Percentiles rank a stretch among this genome's conserved stretches.
phyloP scores from a whole-genome alignment of 2,888 invertebrate species.

The Drosophila crucigera region DNA sequence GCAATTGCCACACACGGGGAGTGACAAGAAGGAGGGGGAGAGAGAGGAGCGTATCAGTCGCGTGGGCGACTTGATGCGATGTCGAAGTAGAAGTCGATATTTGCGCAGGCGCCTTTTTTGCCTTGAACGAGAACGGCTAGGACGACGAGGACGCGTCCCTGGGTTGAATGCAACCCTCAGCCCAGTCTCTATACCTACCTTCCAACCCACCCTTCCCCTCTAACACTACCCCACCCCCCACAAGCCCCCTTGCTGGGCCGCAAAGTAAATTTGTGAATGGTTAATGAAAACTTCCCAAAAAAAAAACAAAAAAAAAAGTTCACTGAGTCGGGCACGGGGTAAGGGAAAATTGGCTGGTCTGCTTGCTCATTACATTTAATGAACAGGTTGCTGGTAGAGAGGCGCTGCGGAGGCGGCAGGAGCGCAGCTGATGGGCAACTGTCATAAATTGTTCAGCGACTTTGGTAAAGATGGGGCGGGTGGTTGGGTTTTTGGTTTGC shows the following conservation, averaged over 20 bases:
- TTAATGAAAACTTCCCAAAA: constrained; percentile 77
- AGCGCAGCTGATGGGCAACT: constrained; percentile 67
- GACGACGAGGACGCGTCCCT: constrained; percentile 56
- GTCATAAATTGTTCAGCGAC: constrained; percentile 68
- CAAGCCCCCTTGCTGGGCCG: constrained; percentile 46
- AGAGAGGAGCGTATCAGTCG: constrained; percentile 37
- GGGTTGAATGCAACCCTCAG: constrained; percentile 25
- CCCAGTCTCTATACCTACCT: background rate
- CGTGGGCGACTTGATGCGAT: constrained; percentile 57
- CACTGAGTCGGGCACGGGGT: constrained; percentile 14
- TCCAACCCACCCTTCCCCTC: no score
- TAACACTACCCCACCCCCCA: background rate
- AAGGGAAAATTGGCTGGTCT: constrained; percentile 40
- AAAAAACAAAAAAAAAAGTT: constrained; percentile 33
- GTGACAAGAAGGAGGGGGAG: background rate
- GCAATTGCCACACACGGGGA: constrained; percentile 67
- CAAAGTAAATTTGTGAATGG: constrained; percentile 83
- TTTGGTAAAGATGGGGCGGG: background rate
- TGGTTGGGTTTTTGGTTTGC: constrained; percentile 14
- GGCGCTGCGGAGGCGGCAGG: background rate
- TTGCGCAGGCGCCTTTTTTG: constrained; percentile 62
- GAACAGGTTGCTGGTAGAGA: constrained; percentile 55
- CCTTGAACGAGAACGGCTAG: constrained; percentile 50
- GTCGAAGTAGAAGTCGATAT: constrained; percentile 13
- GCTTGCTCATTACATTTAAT: constrained; percentile 76